phyloP scores from a whole-genome alignment of 2,797 vertebrate species.

The Lindbergichthys nudifrons region DNA sequence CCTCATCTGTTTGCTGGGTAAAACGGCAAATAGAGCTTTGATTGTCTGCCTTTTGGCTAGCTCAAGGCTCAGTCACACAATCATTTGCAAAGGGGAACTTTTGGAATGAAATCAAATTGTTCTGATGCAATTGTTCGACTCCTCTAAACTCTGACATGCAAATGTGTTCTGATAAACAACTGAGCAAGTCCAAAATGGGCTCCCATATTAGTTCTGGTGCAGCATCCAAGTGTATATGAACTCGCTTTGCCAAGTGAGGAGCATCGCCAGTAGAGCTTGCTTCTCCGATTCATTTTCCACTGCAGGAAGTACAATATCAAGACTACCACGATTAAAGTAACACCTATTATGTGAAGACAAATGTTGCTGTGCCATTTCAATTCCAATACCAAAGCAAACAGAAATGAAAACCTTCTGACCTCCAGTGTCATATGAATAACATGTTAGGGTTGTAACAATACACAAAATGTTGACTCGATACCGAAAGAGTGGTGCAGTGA shows the following conservation, averaged over 20 bases:
- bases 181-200: background rate
- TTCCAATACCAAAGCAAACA: too few species aligned
- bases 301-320: background rate
- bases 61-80: conserved; percentile 16
- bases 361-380: background rate
- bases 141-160: background rate
- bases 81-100: conserved; percentile 10
- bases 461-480: too few species aligned
- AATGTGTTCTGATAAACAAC: background rate
- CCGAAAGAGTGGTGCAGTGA: too few species aligned
- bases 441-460: background rate
- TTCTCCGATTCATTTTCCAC: background rate
- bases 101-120: conserved; percentile 6
- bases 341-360: background rate
- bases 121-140: background rate
- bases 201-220: background rate
- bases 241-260: background rate
- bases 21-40: background rate
- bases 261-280: background rate
- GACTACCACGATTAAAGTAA: background rate
- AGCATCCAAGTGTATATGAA: background rate
- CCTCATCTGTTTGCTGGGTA: conserved; percentile 1
- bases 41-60: background rate
- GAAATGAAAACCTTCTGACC: too few species aligned
- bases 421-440: background rate